phyloP scores from a whole-genome alignment of 2,888 invertebrate genomes.

The Andricus curvator region DNA sequence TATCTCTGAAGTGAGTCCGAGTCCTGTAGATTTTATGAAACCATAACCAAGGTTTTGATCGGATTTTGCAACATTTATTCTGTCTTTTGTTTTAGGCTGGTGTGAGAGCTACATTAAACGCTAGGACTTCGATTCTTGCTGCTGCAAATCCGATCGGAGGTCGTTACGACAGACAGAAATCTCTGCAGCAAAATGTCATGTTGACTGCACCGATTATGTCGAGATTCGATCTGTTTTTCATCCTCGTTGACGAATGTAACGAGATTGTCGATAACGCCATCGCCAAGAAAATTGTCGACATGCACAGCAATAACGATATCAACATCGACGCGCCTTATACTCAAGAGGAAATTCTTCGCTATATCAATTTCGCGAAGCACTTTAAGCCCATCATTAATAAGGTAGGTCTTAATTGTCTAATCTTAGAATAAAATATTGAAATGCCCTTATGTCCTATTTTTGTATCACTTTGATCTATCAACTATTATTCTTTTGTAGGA shows the following conservation, averaged over 20 bases:
- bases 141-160: slow-evolving; percentile 99
- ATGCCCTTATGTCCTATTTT: slow-evolving; percentile 42
- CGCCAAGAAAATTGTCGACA: slow-evolving; percentile 95
- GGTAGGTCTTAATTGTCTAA: slow-evolving; percentile 77
- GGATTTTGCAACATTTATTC: not conserved
- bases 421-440: slow-evolving; percentile 24
- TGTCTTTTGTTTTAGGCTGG: slow-evolving; percentile 85
- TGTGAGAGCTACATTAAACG: slow-evolving; percentile 97
- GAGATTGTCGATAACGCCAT: slow-evolving; percentile 98
- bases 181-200: slow-evolving; percentile 95
- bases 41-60: not conserved
- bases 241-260: slow-evolving; percentile 97
- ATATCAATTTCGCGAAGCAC: slow-evolving; percentile 97
- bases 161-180: slow-evolving; percentile 95
- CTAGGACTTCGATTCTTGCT: slow-evolving; percentile 97
- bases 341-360: slow-evolving; percentile 93
- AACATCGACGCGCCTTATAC: slow-evolving; percentile 90
- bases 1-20: no score
- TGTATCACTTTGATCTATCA: slow-evolving; percentile 2
- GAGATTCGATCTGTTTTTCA: slow-evolving; percentile 98
- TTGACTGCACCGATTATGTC: slow-evolving; percentile 99
- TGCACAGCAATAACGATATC: slow-evolving; percentile 93
- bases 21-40: slow-evolving; percentile 3
- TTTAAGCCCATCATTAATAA: slow-evolving; percentile 93
- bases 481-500: slow-evolving; percentile 79